Evolutionary conservation across 1,140 invertebrate species (phyloP), one percentile per base, ranked within the genome.

Genomic region (Apis cerana): DNA sequence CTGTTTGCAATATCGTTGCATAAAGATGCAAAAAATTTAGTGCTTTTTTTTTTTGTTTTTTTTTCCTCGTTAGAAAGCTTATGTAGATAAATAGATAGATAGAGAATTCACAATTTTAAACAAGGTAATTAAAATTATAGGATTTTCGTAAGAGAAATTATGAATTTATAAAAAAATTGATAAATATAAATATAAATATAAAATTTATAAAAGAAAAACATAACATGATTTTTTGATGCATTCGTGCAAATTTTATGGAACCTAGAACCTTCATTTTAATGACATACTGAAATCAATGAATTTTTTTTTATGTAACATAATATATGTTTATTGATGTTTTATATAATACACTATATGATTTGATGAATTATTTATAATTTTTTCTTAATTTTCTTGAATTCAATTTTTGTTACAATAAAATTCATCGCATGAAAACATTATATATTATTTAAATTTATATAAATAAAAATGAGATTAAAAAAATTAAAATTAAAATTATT

Each of bases 1-100:
- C 65, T 78, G 52, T 69, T 67, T 27, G 64, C 75, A 17, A 21
- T 58, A 50, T 69, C 52, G 65, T 59, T 59, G 64, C n/a, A 33
- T 27, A 78, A 69, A 64, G 75, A 48, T 54, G 52, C 15, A 65
- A 15, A 48, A 68, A 77, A 78, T n/a, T 13, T 12, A 10, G 1
- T 17, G 43, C 33, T 43, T 33, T 17, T 11, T 4, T 52, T 21
- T 1, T n/a, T 74, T 59, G 0, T 13, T 21, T 56, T 12, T 43
- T 48, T 43, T 12, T 48, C 33, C 4, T n/a, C 61, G 13, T 9
- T 17, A 43, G 33, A 0, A 43, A 43, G 61, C 15, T 64, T 64
- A 19, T 19, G 4, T 9, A 12, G 17, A 17, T 23, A 43, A 2
- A 43, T 43, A 43, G 5, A 7, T 43, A 43, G 4, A 43, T 43